Base-by-base conservation (phyloP, 1,140 invertebrate genomes). In the Drosophila pandora region DNA sequence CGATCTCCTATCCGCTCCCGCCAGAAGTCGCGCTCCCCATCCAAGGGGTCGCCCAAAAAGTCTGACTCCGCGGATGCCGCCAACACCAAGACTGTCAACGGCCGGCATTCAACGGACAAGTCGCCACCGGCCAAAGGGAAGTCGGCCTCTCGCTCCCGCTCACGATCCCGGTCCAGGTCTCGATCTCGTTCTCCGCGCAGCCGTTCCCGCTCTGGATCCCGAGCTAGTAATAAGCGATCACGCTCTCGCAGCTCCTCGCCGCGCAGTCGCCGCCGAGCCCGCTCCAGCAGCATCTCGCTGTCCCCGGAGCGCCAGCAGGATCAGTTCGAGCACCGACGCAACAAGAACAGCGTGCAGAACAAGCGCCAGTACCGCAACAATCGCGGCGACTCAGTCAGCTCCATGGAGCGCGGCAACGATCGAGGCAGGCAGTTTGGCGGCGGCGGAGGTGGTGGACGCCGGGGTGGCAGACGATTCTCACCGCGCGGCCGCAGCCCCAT, bases 351-450 rank as follows among this genome's bases (percentile, higher is more conserved):
- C 49, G 94, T 96, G 7, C 95, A 96, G 83, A 95, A 96, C 41
- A 96, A 96, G 74, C 93, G 97, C 23, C 96, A 97, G 54, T 98
- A 98, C 83, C 94, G 97, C 8, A 97, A 96, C 52, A 97, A 97
- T 82, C 96, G 96, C 45, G 95, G 96, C 71, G 95, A 94, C 28
- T 96, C 95, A 0, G 95, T 94, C 49, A 96, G 95, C 74, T 91
- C 91, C 73, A 92, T 74, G 92, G 90, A 91, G 49, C 77, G 69
- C 0, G 84, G 85, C 13, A 70, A 75, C 23, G 82, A 69, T 34
- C 78, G 82, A 10, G 75, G 59, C 10, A 55, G 89, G 13, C 83
- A 90, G 45, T 76, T 78, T 10, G 76, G 90, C 23, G 76, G 73
- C n/a, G 70, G 64, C 7, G 60, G 70, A 0, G 63, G 77, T 2